Base-by-base conservation (phyloP, 2,888 invertebrate species). In the Hemithea aestivaria region DNA sequence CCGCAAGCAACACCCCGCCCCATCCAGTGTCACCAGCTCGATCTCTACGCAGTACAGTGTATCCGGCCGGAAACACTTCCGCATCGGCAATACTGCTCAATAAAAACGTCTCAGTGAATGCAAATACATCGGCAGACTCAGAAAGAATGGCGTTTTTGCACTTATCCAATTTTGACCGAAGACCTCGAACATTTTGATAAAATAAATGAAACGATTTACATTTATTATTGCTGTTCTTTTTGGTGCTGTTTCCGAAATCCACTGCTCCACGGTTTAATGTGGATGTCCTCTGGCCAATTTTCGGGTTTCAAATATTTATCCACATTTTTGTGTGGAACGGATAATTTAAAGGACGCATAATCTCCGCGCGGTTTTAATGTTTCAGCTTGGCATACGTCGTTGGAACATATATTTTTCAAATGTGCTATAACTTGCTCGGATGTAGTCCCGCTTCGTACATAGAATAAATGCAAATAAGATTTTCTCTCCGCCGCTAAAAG, bases 121-220 rank as follows among this genome's bases (percentile, higher is more conserved):
- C 27, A 16, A 21, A 35, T 12, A 35, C 9, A 10, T 35, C 35
- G 5, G 27, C 35, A 5, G 27, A 16, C 10, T 12, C 23, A 1
- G 4, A 16, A n/a, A 35, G 10, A 7, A 35, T 23, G 9, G 27
- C 8, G 11, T 21, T 28, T 23, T 35, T 35, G 7, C 35, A 35
- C 6, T 9, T 16, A 5, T 35, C 35, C 1, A 27, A 7, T 27
- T 35, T 35, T 2, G 35, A 9, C 4, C 35, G 22, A 2, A 35
- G 23, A 7, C 35, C 35, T 27, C 35, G 20, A 4, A 35, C 35
- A 8, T 35, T 35, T n/a, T 35, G 35, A 23, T 35, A 35, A 6
- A 35, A 35, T 12, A 35, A 1, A 6, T 22, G 7, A 16, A 27
- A 35, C 2, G 22, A 9, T 27, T 35, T 35, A 7, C 7, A 21